Base-by-base conservation (phyloP, 1,140 invertebrate species). In the Charaxes varanes region DNA sequence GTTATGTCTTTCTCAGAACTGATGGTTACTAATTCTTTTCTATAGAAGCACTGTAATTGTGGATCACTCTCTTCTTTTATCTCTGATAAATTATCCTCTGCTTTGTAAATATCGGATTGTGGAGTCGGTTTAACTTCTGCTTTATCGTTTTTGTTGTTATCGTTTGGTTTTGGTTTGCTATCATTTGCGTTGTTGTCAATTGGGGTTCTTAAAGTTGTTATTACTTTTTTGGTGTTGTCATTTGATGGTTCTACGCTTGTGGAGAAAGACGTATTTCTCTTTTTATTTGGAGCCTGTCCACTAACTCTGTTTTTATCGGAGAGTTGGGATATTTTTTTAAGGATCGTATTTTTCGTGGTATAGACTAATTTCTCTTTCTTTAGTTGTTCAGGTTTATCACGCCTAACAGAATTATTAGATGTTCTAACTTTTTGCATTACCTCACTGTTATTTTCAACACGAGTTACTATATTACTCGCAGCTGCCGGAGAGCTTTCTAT, bases 1-100 rank as follows among this genome's bases (percentile, higher is more conserved):
- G 37, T 34, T 26, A 50, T 28, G n/a, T 53, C 40, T 28, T 32
- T 23, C 12, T 33, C 21, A 41, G 15, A 33, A 4, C 3, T 21
- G 14, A 3, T 8, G 8, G 15, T 13, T 13, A 18, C n/a, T n/a
- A 35, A 8, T 15, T 22, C 16, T 35, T 35, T 6, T 2, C 1
- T 24, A 16, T 1, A 16, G 16, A 2, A 22, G n/a, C 10, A 12
- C 19, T 18, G 18, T 2, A 22, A 13, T 6, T n/a, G 6, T 10
- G n/a, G n/a, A n/a, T 15, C 22, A 2, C 8, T 23, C 16, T 22
- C 15, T 2, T 24, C 21, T 35, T 35, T 35, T 15, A 11, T 23
- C 24, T 24, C 21, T 10, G 15, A 8, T 18, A 12, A 12, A n/a
- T 33, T 5, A 12, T 34, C 13, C 2, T 2, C 0, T 13, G 18